Conservation (phyloP, 2,888 invertebrate species). For the Augiades crinisus region DNA sequence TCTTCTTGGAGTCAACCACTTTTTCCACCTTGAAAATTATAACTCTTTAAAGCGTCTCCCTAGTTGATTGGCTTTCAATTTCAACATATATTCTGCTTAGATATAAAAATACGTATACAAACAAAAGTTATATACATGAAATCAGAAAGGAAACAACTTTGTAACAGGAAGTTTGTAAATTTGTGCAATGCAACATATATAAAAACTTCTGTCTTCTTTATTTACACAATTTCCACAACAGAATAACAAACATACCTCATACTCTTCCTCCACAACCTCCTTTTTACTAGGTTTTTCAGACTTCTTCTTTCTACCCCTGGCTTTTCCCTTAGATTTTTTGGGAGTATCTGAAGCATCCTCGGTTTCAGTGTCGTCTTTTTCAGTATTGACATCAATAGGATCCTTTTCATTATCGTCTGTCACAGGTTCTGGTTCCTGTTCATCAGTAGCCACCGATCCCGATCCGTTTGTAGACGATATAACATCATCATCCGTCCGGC, state of each 20-base stretch:
- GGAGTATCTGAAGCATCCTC: slow-evolving; percentile 34
- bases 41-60: too few species aligned
- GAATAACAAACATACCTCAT: slow-evolving; percentile 64
- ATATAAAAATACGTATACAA: too few species aligned
- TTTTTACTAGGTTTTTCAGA: slow-evolving; percentile 48
- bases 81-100: too few species aligned
- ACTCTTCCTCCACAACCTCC: slow-evolving; percentile 61
- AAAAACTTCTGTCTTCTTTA: too few species aligned
- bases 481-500: slow-evolving; percentile 67
- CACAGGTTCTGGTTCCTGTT: slow-evolving; percentile 40
- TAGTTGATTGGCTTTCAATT: too few species aligned
- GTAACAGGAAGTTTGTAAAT: too few species aligned
- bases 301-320: slow-evolving; percentile 57
- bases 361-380: slow-evolving; percentile 28
- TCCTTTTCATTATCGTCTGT: slow-evolving; percentile 40
- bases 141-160: too few species aligned
- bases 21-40: slow-evolving; percentile 82
- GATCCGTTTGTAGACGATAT: slow-evolving; percentile 74
- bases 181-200: too few species aligned
- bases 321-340: slow-evolving; percentile 50
- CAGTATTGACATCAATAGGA: slow-evolving; percentile 13
- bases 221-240: too few species aligned
- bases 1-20: slow-evolving; percentile 85
- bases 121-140: too few species aligned
- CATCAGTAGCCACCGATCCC: slow-evolving; percentile 49